Base-by-base conservation (phyloP, 2,888 invertebrate species). In the Tiphia femorata region DNA sequence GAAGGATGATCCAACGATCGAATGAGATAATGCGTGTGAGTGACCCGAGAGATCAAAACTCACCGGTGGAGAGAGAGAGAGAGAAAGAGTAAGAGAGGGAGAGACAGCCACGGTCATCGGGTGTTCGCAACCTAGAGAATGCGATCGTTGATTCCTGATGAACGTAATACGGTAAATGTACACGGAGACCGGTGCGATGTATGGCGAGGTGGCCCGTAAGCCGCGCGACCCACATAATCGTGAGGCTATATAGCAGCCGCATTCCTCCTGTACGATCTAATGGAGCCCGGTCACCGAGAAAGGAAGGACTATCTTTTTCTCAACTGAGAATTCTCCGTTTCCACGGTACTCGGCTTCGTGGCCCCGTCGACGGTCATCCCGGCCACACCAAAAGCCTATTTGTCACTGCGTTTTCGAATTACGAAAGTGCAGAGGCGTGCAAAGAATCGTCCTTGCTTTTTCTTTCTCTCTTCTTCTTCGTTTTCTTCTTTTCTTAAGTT, bases 171-270 rank as follows among this genome's bases (percentile, higher is more conserved):
- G 33, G 12, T n/a, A 33, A 4, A 2, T 33, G 12, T n/a, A n/a
- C n/a, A n/a, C n/a, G 3, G 33, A 33, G 6, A 5, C 33, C 3
- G 14, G 33, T 14, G 14, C 33, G 12, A 33, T 14, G 55, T 33
- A 23, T 23, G 35, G 37, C 35, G 27, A 42, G 48, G 47, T 35
- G 33, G 30, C 52, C 49, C 53, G 54, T 54, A 75, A n/a, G n/a
- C n/a, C n/a, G n/a, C n/a, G n/a, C n/a, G 78, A 78, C 76, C 76
- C 78, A 78, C 72, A 75, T 79, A 75, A 79, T 78, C 75, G 72
- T 65, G 75, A 76, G 79, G 76, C 77, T 70, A n/a, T n/a, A n/a
- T n/a, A 64, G 72, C 74, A 78, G 71, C 77, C 75, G 70, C 79
- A 79, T 79, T 78, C 79, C 77, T 74, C 64, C 60, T 73, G 67